Evolutionary conservation across 1,140 invertebrate species (phyloP), one percentile per base, ranked within the genome.

Genomic region (Drosophila mojavensis): DNA sequence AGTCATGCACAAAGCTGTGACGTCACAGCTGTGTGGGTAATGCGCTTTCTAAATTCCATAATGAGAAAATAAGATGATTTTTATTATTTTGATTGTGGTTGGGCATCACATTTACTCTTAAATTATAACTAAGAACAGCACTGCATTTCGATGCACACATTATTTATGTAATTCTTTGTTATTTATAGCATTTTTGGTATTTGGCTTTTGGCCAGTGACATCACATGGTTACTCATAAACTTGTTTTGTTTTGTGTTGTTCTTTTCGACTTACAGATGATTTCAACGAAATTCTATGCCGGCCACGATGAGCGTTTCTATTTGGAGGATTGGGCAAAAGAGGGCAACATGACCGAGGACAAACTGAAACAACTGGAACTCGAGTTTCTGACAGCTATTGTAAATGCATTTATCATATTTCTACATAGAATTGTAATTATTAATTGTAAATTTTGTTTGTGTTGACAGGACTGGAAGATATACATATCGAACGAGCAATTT

Each of bases 261-360:
- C 28, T 26, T 30, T 50, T 78, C 66, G 26, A 5, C 28, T 73
- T 94, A 17, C 89, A 99, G 98, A 96, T 99, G 96, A 96, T 99
- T 81, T 98, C 98, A 28, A 98, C 97, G 81, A 99, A 99, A 94
- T 98, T 97, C 93, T 93, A 98, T 78, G 96, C 97, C 92, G 98
- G 98, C 91, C 96, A 97, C 92, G 98, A 97, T 56, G 96, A 97
- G 76, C 95, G 97, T 92, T 96, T 98, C 58, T 96, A 96, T 85
- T 96, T 97, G 86, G 94, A 95, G 62, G 97, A 98, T 93, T 99
- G 98, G 98, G 97, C 97, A 41, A 93, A 94, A 43, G 96, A 96
- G 24, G 96, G 95, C 7, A 95, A 96, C 64, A 93, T 98, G 56
- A 95, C 95, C 55, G 91, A 96, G 7, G 93, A 94, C 54, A 94